Evolutionary conservation across 2,888 invertebrate genomes (phyloP), one percentile per base, ranked within the genome.

Genomic region (Dolichopus griseipennis): DNA sequence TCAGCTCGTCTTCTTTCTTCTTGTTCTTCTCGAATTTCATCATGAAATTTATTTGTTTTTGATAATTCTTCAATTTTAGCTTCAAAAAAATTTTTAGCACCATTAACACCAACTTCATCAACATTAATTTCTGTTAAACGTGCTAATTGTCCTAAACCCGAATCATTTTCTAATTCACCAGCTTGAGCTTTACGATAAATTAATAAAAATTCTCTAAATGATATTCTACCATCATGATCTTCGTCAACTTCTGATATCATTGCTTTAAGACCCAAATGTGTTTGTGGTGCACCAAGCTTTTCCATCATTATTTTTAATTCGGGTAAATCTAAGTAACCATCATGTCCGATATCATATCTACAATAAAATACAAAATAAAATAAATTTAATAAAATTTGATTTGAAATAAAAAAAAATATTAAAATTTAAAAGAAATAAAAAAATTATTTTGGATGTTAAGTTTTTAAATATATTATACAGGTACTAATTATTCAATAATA

Each of bases 221-320:
- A 94, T 75, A 97, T 92, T 78, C 88, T 88, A 71, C 88, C 89
- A 79, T 94, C 93, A 61, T 87, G 85, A 77, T 94, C 93, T 78
- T 93, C 93, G 77, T 93, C 93, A 6, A 93, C 92, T 81, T 93
- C 93, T 71, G 90, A 87, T 76, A 97, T 97, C 95, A 97, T 97
- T 61, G 89, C 90, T 80, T 97, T 97, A 34, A 97, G 85, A 0
- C 93, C 93, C 67, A 97, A 84, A 82, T 97, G 97, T 0, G 97
- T 97, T 82, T 97, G 97, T 18, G 97, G 97, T 2, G 93, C 95
- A 12, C 93, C 95, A 68, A 97, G 83, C 70, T 93, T 90, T 82
- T 97, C 97, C 97, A 97, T 97, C 95, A 97, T 96, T 34, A 90
- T 84, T 81, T 97, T 97, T 72, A 97, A 83, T 81, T 97, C 97